A percentile compares a stretch with the other conserved stretches of the same genome.
Evolutionary conservation across 2,888 invertebrate species (phyloP).

Genomic region (Apodemia duryi): DNA sequence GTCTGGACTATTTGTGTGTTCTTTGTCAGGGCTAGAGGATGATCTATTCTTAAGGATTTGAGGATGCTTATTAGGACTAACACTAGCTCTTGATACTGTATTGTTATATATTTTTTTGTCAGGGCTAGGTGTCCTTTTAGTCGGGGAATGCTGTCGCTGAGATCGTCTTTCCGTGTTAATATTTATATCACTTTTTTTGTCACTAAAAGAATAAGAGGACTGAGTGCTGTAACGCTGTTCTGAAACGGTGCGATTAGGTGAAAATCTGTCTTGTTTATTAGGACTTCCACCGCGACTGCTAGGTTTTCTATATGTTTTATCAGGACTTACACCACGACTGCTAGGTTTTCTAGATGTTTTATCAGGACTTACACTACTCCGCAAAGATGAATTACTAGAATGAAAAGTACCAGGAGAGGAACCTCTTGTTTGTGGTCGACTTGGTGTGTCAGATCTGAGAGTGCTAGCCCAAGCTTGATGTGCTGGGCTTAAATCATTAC

Average conservation of each 20-base stretch:
- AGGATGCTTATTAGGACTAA: conserved; percentile 54
- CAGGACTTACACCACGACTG: conserved; percentile 65
- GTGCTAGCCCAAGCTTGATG: conserved; percentile 89
- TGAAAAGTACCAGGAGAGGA: conserved; percentile 76
- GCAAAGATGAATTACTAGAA: conserved; percentile 73
- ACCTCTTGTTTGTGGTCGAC: conserved; percentile 70
- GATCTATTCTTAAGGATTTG: conserved; percentile 35
- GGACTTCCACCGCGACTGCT: conserved; percentile 58
- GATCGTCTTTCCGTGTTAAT: conserved; percentile 48
- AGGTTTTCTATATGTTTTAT: conserved; percentile 55
- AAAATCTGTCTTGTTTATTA: conserved; percentile 47
- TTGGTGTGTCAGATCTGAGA: conserved; percentile 82
- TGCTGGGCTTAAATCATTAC: conserved; percentile 83
- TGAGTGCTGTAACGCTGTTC: conserved; percentile 51
- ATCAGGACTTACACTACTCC: conserved; percentile 76
- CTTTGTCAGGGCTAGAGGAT: conserved; percentile 44
- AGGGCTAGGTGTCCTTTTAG: conserved; percentile 46
- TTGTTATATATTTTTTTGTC: conserved; percentile 44
- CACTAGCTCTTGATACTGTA: conserved; percentile 41
- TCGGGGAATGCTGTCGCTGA: conserved; percentile 47
- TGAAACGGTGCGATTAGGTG: conserved; percentile 49
- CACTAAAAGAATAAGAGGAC: conserved; percentile 47
- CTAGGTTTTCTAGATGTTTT: conserved; percentile 52
- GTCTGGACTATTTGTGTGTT: conserved; percentile 26
- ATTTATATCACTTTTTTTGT: conserved; percentile 45